Percentiles rank a stretch among this genome's conserved stretches.
phyloP scores from a whole-genome alignment of 2,888 invertebrate genomes.

The Clusia tigrina region DNA sequence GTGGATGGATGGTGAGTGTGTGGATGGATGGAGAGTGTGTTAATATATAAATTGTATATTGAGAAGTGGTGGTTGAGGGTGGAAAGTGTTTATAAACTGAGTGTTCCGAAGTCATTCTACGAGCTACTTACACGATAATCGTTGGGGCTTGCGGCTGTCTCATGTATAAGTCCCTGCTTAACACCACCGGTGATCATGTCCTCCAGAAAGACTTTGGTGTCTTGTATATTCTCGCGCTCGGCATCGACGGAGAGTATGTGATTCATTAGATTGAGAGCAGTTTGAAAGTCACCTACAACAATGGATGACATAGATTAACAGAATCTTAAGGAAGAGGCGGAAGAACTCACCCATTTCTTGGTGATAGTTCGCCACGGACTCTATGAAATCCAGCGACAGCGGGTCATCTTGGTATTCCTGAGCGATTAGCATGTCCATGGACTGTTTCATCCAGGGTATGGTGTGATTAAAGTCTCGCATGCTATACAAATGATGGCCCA shows the following conservation, averaged over 20 bases:
- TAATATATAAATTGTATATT: not conserved
- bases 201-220: slow-evolving; percentile 87
- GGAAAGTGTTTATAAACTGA: not conserved
- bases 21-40: not conserved
- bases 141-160: slow-evolving; percentile 32
- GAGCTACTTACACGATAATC: slow-evolving; percentile 44
- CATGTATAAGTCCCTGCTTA: slow-evolving; percentile 47
- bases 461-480: slow-evolving; percentile 92
- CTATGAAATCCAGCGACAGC: slow-evolving; percentile 50
- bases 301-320: not conserved
- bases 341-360: slow-evolving; percentile 46
- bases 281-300: slow-evolving; percentile 76
- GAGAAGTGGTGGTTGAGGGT: not conserved
- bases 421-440: slow-evolving; percentile 75
- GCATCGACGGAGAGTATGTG: slow-evolving; percentile 81
- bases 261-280: slow-evolving; percentile 85
- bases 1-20: slow-evolving; percentile 21
- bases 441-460: slow-evolving; percentile 92
- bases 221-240: slow-evolving; percentile 80
- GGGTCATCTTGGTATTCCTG: slow-evolving; percentile 62
- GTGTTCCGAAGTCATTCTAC: not conserved
- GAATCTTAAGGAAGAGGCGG: not conserved
- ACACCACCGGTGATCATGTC: slow-evolving; percentile 71
- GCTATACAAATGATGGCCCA: slow-evolving; percentile 91
- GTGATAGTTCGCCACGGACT: slow-evolving; percentile 50